Base-by-base conservation (phyloP, 1,140 invertebrate species). In the Pseudomyrmex sp. region DNA sequence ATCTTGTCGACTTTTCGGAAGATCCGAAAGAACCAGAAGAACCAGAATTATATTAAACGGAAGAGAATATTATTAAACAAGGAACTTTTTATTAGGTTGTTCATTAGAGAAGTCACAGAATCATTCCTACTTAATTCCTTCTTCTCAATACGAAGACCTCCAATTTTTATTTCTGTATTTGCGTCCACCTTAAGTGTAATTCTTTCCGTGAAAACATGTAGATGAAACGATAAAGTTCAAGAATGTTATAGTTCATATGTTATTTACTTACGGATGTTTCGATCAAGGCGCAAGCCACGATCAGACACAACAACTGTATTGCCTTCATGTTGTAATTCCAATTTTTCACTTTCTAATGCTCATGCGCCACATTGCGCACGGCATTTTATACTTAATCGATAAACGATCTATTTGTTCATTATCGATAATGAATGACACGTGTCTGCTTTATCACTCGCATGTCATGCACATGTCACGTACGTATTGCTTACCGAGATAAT, bases 211-310 rank as follows among this genome's bases (percentile, higher is more conserved):
- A 35, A 26, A 35, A 59, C 44, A 70, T 0, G 20, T 65, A 9
- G 8, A 63, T 20, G 35, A 15, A 50, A 9, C 15, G 4, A 69
- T 61, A 0, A 23, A 44, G 2, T 12, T 20, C 7, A 1, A 48
- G n/a, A 35, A 5, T 26, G 2, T 35, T 35, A 7, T 7, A 35
- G 35, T 46, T 23, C 35, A 52, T 0, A 23, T 23, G 20, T 23
- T 23, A 23, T 1, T 1, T 23, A 63, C 80, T 85, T 72, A 85
- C 84, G 2, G 52, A 70, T 23, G 35, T 7, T 82, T 46, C 35
- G 72, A 86, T 74, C 66, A 87, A 70, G 66, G 80, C 79, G 44
- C 52, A 87, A 66, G 88, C 76, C 72, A 89, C 80, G 66, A 89
- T 7, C 9, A 75, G 12, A 92, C 13, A 61, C 52, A 35, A 87